Conservation (phyloP, 2,888 invertebrate species). For the Steromphala cineraria region DNA sequence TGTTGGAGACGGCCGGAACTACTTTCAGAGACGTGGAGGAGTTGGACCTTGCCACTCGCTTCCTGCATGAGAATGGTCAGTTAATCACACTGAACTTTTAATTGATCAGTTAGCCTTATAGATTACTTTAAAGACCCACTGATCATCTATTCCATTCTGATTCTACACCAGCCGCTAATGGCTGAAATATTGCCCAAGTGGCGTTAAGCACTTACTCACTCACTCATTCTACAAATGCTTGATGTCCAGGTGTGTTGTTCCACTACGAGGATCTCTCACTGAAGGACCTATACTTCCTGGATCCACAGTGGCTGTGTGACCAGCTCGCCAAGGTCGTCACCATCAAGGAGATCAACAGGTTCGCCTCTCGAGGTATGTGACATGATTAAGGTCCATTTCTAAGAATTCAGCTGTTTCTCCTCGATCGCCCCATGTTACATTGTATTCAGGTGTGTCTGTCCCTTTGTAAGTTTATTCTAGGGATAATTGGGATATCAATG, state of each 20-base stretch:
- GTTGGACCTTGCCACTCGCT: slow-evolving; percentile 95
- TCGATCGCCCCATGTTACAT: too few relatives aligned
- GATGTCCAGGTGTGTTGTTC: slow-evolving; percentile 85
- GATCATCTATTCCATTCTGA: too few relatives aligned
- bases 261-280: slow-evolving; percentile 73
- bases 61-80: slow-evolving; percentile 95
- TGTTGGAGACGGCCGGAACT: slow-evolving; percentile 83
- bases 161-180: too few relatives aligned
- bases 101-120: too few relatives aligned
- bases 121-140: too few relatives aligned
- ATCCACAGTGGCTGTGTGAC: slow-evolving; percentile 99
- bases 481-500: too few relatives aligned
- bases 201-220: too few relatives aligned
- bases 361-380: slow-evolving; percentile 85
- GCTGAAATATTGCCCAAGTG: too few relatives aligned
- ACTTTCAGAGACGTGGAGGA: slow-evolving; percentile 92
- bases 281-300: slow-evolving; percentile 92
- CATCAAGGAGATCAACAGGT: slow-evolving; percentile 96
- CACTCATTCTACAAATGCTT: not conserved
- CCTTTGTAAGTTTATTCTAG: too few relatives aligned
- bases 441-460: too few relatives aligned
- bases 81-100: not conserved
- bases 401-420: too few relatives aligned
- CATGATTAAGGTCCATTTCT: too few relatives aligned
- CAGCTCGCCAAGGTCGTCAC: slow-evolving; percentile 97